Conservation (phyloP, 2,797 vertebrate genomes). For the Macropodus opercularis region DNA sequence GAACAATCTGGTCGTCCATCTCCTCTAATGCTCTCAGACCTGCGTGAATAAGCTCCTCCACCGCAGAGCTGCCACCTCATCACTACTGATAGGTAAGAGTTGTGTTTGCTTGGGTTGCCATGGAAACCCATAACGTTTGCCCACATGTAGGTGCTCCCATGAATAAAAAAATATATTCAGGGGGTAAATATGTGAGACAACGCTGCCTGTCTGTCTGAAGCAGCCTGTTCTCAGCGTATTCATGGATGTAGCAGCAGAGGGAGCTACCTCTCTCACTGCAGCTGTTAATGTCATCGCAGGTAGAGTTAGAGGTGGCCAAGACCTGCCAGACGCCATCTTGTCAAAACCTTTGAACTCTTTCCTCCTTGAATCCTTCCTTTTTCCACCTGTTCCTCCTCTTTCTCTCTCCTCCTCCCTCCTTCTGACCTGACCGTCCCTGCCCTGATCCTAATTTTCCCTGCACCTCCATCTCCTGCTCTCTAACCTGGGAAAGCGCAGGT, state of each 20-base stretch:
- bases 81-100: neutral
- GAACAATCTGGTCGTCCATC: slow-evolving; percentile 23
- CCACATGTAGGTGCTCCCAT: neutral
- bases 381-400: neutral
- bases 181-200: no score
- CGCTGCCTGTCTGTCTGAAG: no score
- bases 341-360: slow-evolving; percentile 35
- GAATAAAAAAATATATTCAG: no score
- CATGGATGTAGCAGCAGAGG: slow-evolving; percentile 55
- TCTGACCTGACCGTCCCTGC: neutral
- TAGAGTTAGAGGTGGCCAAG: slow-evolving; percentile 5
- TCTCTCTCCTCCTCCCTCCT: neutral
- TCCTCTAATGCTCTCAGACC: slow-evolving; percentile 38
- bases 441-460: slow-evolving; percentile 9
- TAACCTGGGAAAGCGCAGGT: slow-evolving; percentile 42
- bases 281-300: slow-evolving; percentile 24
- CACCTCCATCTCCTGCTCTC: slow-evolving; percentile 21
- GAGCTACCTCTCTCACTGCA: slow-evolving; percentile 40
- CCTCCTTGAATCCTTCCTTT: slow-evolving; percentile 3
- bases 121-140: slow-evolving; percentile 19
- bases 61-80: slow-evolving; percentile 7
- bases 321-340: slow-evolving; percentile 30
- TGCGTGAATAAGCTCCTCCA: slow-evolving; percentile 29
- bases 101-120: slow-evolving; percentile 37
- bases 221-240: neutral